Conservation (phyloP, 2,888 invertebrate genomes). For the Lithophane semibrunnea region DNA sequence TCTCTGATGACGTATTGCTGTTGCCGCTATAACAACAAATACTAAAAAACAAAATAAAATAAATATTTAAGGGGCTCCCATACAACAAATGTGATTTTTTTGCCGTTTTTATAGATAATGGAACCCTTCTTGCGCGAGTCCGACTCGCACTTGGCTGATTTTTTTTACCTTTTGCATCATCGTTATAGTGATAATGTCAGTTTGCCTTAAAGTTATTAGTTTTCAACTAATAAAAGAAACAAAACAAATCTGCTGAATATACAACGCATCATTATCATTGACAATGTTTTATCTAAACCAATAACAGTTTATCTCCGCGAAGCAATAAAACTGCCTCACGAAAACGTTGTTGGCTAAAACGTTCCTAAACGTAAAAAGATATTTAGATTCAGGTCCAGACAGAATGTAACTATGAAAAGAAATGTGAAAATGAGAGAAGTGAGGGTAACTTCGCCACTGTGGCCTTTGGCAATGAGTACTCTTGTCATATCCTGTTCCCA, state of each 20-base stretch:
- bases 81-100: too few species aligned
- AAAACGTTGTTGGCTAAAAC: conserved; percentile 37
- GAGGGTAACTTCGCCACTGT: conserved; percentile 7
- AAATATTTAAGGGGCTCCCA: too few species aligned
- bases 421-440: conserved; percentile 30
- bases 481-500: conserved; percentile 34
- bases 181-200: not conserved
- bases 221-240: not conserved
- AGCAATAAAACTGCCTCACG: conserved; percentile 48
- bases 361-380: conserved; percentile 29
- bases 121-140: too few species aligned
- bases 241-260: not conserved
- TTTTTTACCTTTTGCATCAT: not conserved
- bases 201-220: too few species aligned
- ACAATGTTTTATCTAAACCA: conserved; percentile 45
- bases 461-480: conserved; percentile 43
- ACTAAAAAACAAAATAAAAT: too few species aligned
- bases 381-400: conserved; percentile 44
- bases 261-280: conserved; percentile 13
- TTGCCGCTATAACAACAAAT: too few species aligned
- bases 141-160: too few species aligned
- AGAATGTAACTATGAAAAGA: conserved; percentile 47
- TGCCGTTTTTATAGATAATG: too few species aligned
- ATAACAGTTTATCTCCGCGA: conserved; percentile 45
- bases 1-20: too few species aligned